These are phyloP conservation scores for Drosophila yooni DNA, from an alignment of 2,888 invertebrate genomes.

Conservation along the genomic window DNA sequence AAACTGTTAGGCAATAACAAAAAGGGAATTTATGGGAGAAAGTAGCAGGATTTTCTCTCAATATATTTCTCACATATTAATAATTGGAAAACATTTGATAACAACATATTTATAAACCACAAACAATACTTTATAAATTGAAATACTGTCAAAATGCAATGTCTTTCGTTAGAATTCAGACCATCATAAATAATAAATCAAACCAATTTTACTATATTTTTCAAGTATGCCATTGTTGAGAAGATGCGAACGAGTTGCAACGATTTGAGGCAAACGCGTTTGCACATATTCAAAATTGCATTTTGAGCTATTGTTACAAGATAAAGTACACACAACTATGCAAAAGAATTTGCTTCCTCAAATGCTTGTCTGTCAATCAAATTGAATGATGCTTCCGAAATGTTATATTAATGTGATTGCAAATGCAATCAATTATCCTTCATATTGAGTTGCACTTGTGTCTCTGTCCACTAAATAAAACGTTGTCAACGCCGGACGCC, in stretches of 20 bases:
- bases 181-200: not conserved
- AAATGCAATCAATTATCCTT: not conserved
- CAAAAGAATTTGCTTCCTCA: not conserved
- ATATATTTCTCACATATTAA: not conserved
- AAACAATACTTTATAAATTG: not conserved
- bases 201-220: not conserved
- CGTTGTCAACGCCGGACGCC: not conserved
- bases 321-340: not conserved
- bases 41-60: too few species aligned
- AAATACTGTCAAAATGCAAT: not conserved
- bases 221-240: not conserved
- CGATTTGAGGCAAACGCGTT: not conserved
- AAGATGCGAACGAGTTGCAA: not conserved
- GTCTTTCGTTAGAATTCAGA: not conserved
- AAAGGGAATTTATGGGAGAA: not conserved
- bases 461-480: too few species aligned
- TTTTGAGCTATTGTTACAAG: not conserved
- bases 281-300: not conserved
- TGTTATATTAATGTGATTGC: not conserved
- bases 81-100: not conserved
- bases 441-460: not conserved
- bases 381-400: not conserved
- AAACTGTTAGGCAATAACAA: conserved; percentile 11
- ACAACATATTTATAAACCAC: too few species aligned
- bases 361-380: not conserved